Conservation (phyloP, 2,113 vertebrate genomes). For the Lates calcarifer region DNA sequence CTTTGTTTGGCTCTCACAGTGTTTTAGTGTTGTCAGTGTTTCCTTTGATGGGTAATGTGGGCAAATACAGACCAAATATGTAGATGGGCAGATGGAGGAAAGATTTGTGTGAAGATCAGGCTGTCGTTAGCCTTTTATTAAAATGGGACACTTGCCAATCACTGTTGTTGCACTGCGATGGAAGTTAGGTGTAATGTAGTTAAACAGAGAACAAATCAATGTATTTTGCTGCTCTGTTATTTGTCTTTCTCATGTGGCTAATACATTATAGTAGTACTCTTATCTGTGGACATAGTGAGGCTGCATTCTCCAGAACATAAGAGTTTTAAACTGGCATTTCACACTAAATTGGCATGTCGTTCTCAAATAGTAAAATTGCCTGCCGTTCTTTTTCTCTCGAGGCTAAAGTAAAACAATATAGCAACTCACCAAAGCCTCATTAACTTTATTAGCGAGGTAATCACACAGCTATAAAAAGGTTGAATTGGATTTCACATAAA, state of each 20-base stretch:
- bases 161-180: not conserved
- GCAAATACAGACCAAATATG: not conserved
- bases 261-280: not conserved
- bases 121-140: slow-evolving; percentile 25
- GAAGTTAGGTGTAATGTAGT: not conserved
- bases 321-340: slow-evolving; percentile 4
- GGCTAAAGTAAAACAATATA: slow-evolving; percentile 23
- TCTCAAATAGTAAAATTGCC: not conserved
- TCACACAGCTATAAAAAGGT: slow-evolving; percentile 12
- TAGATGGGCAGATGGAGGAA: not conserved
- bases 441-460: slow-evolving; percentile 50
- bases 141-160: not conserved
- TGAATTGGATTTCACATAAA: slow-evolving; percentile 32
- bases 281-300: not conserved
- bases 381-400: not conserved
- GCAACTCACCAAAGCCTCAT: slow-evolving; percentile 32
- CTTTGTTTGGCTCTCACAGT: slow-evolving; percentile 43
- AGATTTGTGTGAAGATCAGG: slow-evolving; percentile 4
- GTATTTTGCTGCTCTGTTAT: not conserved
- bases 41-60: slow-evolving; percentile 31
- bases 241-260: not conserved
- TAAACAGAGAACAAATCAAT: not conserved
- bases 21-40: slow-evolving; percentile 29
- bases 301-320: not conserved
- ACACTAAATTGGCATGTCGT: not conserved